Evolutionary conservation across 2,888 invertebrate genomes (phyloP), one percentile per base, ranked within the genome.

Genomic region (Hanleya hanleyi): DNA sequence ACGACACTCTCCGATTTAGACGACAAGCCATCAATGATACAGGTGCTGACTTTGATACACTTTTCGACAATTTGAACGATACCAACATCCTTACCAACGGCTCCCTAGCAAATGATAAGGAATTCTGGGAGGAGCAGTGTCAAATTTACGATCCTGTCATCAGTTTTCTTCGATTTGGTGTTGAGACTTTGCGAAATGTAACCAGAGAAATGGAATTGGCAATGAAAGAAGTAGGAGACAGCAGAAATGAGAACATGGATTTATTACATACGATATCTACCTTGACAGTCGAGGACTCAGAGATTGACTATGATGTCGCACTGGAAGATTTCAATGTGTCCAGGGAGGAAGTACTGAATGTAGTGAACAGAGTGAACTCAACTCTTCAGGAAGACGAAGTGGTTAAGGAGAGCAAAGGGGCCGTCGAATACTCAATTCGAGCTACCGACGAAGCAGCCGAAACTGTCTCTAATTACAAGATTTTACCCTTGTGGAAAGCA

Each of bases 241-340:
- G 29, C 26, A 32, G 32, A 4, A 4, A 4, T 2, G 57, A 57
- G 26, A 29, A 22, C 15, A 26, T 29, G 26, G 57, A 57, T 18
- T 15, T 57, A 22, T 26, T 18, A 29, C 22, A 57, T 4, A 22
- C 22, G 22, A 4, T 57, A 22, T 2, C 26, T 15, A 26, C 22
- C 37, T 18, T 35, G 26, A 37, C 2, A 22, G 37, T 37, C 12
- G 64, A 64, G 18, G 64, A 37, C 26, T 35, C 64, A 15, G 64
- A 37, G 36, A 64, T 64, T 64, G 38, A 64, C 64, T 37, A 37
- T n/a, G 36, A 35, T n/a, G 64, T 37, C 2, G 64, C 64, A 32
- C 18, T 22, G 35, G 37, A 37, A 37, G 35, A 35, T 35, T 64
- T 64, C 26, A 36, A 36, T 35, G 37, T 64, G 1, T n/a, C 64